Base-by-base conservation (phyloP, 2,113 vertebrate species). In the Cyphomyrus discorhynchus region DNA sequence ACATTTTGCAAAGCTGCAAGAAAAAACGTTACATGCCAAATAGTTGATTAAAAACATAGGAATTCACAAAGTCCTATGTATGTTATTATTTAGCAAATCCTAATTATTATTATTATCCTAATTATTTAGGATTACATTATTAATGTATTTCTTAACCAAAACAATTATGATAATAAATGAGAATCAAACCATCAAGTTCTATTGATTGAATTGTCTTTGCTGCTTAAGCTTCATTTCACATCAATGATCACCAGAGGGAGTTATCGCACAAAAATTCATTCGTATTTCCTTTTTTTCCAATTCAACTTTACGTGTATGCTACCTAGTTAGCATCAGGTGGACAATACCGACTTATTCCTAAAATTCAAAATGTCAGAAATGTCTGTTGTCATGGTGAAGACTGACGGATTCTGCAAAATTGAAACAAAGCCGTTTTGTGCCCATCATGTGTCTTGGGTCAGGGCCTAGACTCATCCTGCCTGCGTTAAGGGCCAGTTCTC, bases 211-310 rank as follows among this genome's bases (percentile, higher is more conserved):
- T 35, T 39, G 31, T 31, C 13, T 62, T 62, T 62, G 21, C 56
- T 39, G 31, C 19, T 19, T 46, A 77, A 27, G 24, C 77, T 88
- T 88, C 62, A 80, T 90, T 91, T 62, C 62, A 35, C 88, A 91
- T 6, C 89, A 66, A 90, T 91, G 91, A 90, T 90, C 91, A 89
- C 56, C 91, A 91, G 92, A 89, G 53, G 70, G 39, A 53, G 83
- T 13, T 11, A 50, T 49, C 3, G n/a, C 45, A 47, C 83, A 86
- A 50, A 49, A 31, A 27, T 85, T n/a, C 83, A 1, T 5, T 85
- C 7, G 1, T 6, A 56, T 45, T 47, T 24, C 39, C 21, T 47
- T 85, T 49, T 19, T n/a, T 17, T 3, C 53, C 53, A 56, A 11
- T 3, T 85, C 35, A 49, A 3, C 47, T 27, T 84, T 21, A 10